Evolutionary conservation across 1,140 invertebrate species (phyloP).

Genomic region (Planococcus citri): DNA sequence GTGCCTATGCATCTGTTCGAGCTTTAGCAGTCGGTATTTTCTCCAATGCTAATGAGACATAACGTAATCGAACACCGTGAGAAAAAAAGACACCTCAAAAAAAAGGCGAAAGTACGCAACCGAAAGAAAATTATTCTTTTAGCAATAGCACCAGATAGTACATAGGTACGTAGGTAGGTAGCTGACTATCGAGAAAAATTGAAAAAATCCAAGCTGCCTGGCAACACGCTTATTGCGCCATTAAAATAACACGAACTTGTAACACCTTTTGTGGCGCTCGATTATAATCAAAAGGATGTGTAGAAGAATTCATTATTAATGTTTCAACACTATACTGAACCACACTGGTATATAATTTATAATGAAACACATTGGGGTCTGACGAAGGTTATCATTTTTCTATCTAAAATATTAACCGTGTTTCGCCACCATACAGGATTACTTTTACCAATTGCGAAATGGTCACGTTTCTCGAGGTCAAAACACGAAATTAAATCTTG

Average conservation of each 20-base stretch:
- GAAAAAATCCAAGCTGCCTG: not conserved
- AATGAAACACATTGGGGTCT: not conserved
- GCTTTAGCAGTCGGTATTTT: too few relatives aligned
- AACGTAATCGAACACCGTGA: too few relatives aligned
- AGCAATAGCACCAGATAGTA: too few relatives aligned
- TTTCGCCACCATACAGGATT: not conserved
- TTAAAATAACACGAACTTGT: not conserved
- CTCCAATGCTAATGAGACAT: too few relatives aligned
- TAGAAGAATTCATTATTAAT: not conserved
- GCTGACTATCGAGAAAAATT: too few relatives aligned
- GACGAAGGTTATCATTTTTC: constrained; percentile 2
- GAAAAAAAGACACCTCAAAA: too few relatives aligned
- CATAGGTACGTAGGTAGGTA: too few relatives aligned
- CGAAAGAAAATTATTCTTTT: too few relatives aligned
- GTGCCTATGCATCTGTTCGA: too few relatives aligned
- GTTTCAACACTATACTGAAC: not conserved
- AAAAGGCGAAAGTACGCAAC: too few relatives aligned
- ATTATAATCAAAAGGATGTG: not conserved
- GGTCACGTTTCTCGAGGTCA: not conserved
- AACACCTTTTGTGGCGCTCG: not conserved
- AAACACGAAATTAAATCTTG: not conserved
- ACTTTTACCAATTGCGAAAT: not conserved
- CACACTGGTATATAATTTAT: not conserved
- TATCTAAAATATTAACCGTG: not conserved
- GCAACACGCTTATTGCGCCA: not conserved